Evolutionary conservation across 2,113 vertebrate genomes (phyloP).

Genomic region (Apus apus): DNA sequence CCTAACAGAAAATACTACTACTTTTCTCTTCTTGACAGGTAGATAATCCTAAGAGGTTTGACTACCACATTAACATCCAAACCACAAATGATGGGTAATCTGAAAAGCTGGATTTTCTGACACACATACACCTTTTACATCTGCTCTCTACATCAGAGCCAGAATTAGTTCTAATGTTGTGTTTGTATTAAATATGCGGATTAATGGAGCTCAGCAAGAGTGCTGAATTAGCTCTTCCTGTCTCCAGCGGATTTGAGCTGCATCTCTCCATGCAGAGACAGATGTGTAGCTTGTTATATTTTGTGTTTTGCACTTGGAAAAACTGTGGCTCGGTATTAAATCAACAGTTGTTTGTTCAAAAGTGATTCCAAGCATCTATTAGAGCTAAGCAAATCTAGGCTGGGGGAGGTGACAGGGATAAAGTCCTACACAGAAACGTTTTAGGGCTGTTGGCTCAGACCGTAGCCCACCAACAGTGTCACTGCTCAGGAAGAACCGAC

Average conservation of each 20-base stretch:
- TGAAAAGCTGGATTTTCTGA: constrained; percentile 68
- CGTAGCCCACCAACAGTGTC: not conserved
- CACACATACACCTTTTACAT: constrained; percentile 31
- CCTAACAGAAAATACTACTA: constrained; percentile 44
- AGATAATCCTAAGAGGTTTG: constrained; percentile 69
- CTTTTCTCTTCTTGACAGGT: constrained; percentile 62
- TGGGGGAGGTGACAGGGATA: not conserved
- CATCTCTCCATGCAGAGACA: constrained; percentile 9
- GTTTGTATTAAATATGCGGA: constrained; percentile 64
- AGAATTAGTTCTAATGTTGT: constrained; percentile 62
- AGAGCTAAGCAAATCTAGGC: not conserved
- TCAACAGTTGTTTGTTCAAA: constrained; percentile 13
- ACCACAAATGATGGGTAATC: constrained; percentile 62
- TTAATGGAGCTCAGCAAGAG: constrained; percentile 61
- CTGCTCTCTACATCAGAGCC: constrained; percentile 64
- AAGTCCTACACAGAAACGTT: not conserved
- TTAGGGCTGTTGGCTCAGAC: not conserved
- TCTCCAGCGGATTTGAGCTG: constrained; percentile 53
- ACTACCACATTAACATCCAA: constrained; percentile 59
- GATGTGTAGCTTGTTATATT: constrained; percentile 3
- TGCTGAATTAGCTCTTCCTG: constrained; percentile 61
- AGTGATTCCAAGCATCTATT: not conserved
- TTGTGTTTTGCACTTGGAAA: not conserved
- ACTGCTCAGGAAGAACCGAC: not conserved
- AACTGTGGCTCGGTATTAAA: not conserved